Conservation (phyloP, 2,888 invertebrate species). For the Melangyna quadrimaculata region DNA sequence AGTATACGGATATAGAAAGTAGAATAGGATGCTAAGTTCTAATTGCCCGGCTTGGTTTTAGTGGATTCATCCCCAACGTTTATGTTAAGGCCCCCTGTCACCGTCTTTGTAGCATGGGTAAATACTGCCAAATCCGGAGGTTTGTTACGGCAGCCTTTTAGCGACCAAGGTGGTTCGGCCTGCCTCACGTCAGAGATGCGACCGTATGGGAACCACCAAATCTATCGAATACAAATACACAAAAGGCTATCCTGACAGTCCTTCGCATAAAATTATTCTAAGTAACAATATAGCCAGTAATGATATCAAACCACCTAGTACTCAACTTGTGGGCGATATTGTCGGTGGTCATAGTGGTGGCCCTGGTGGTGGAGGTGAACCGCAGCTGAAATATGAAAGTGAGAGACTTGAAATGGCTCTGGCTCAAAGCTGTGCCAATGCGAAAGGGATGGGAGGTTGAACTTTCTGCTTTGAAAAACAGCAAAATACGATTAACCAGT, state of each 20-base stretch:
- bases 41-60: no score
- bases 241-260: constrained; percentile 82
- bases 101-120: no score
- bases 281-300: constrained; percentile 53
- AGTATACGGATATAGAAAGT: no score
- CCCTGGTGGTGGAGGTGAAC: constrained; percentile 82
- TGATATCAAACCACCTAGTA: constrained; percentile 48
- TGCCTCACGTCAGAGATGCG: no score
- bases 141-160: no score
- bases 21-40: no score
- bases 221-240: constrained; percentile 82
- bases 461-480: constrained; percentile 96
- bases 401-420: constrained; percentile 96
- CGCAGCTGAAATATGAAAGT: constrained; percentile 98
- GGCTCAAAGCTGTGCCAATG: constrained; percentile 98
- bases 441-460: constrained; percentile 99
- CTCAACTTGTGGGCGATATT: constrained; percentile 65
- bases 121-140: no score
- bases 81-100: no score
- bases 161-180: no score
- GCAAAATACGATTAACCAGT: constrained; percentile 96
- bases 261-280: constrained; percentile 79
- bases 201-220: no score
- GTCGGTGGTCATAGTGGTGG: constrained; percentile 76
- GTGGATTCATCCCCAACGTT: no score